phyloP scores from a whole-genome alignment of 2,888 invertebrate genomes.

The Noctua comes region DNA sequence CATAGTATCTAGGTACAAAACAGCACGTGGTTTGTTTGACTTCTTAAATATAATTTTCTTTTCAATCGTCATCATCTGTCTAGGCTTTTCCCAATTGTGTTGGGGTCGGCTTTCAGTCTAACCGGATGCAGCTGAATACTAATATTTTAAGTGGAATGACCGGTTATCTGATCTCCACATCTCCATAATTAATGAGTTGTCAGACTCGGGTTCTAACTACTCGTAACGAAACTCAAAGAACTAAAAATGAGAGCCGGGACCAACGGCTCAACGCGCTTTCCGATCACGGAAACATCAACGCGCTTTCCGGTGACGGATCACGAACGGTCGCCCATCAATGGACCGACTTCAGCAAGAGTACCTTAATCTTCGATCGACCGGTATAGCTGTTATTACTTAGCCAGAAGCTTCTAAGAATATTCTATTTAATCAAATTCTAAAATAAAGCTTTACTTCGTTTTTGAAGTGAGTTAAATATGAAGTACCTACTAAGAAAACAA shows the following conservation, averaged over 20 bases:
- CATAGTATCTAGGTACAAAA: not conserved
- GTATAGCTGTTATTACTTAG: not conserved
- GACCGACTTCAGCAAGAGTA: not conserved
- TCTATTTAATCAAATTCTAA: not conserved
- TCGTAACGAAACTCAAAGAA: not conserved
- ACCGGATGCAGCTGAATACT: not conserved
- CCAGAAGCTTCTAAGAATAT: not conserved
- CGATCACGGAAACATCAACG: too few relatives aligned
- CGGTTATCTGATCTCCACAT: not conserved
- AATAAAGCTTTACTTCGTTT: not conserved
- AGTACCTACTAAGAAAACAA: conserved; percentile 6
- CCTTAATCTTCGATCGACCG: not conserved
- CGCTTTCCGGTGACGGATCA: not conserved
- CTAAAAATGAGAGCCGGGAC: not conserved
- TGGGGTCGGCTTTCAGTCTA: not conserved
- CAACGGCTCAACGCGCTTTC: not conserved
- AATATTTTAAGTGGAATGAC: not conserved
- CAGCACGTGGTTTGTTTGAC: not conserved
- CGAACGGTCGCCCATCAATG: not conserved
- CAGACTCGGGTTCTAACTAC: too few relatives aligned
- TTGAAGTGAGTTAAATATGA: not conserved
- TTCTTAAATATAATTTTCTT: not conserved
- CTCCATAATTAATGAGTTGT: not conserved
- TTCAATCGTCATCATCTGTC: not conserved
- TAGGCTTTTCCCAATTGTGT: not conserved